These are phyloP conservation scores for Macroglossus sobrinus DNA, from an alignment of 2,113 vertebrate species.

Conservation along the genomic window DNA sequence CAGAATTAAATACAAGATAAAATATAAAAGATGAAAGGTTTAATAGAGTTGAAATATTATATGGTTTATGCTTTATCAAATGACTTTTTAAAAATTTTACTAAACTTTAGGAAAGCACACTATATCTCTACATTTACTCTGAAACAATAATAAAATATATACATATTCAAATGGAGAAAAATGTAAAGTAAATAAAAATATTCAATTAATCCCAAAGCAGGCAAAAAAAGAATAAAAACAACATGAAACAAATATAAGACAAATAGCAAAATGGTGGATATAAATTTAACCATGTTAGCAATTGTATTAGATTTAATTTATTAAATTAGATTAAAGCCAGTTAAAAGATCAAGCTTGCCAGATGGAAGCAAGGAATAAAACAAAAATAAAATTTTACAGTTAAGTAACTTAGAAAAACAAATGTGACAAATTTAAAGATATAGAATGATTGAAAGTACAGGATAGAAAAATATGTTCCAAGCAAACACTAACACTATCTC, in stretches of 20 bases:
- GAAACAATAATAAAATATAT: not conserved
- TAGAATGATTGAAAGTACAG: not conserved
- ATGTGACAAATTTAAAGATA: not conserved
- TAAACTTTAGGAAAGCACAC: not conserved
- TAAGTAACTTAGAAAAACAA: not conserved
- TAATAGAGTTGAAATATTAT: not conserved
- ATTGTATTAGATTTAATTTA: conserved; percentile 26
- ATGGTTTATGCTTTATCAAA: not conserved
- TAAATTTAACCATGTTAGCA: not conserved
- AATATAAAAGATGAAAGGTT: not conserved
- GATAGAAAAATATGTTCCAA: not conserved
- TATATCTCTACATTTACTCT: not conserved
- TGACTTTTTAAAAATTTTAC: not conserved
- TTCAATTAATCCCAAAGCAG: not conserved
- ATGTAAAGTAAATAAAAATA: not conserved
- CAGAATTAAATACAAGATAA: not conserved
- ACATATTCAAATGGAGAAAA: not conserved
- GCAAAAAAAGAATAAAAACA: not conserved
- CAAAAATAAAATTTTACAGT: not conserved
- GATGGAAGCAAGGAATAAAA: not conserved
- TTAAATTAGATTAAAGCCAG: conserved; percentile 7
- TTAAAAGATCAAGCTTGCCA: not conserved
- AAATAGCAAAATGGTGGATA: not conserved
- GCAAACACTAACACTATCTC: not conserved
- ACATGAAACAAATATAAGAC: not conserved